These are phyloP conservation scores for Istiophorus platypterus DNA, from an alignment of 2,113 vertebrate genomes.

Conservation along the genomic window DNA sequence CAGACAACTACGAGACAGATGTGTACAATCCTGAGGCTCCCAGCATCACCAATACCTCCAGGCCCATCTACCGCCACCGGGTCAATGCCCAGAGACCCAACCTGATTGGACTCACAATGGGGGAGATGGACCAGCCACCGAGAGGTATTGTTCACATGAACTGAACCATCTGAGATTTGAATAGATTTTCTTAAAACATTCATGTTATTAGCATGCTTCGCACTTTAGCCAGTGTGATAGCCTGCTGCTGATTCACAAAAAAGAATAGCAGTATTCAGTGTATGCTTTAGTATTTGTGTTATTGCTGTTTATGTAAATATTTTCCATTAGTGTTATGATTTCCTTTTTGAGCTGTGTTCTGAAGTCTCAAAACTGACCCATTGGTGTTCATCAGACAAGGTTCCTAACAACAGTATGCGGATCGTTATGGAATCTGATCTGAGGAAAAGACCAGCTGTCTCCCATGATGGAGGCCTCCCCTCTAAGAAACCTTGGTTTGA, in stretches of 20 bases:
- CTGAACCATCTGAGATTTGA: constrained; percentile 3
- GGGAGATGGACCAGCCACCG: constrained; percentile 92
- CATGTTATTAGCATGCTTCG: neutral
- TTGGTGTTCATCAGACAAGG: constrained; percentile 87
- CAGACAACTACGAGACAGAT: constrained; percentile 94
- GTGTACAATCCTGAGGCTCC: constrained; percentile 98
- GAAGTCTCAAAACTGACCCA: constrained; percentile 3
- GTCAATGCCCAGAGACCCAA: constrained; percentile 96
- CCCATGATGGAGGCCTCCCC: constrained; percentile 86
- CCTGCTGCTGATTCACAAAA: neutral
- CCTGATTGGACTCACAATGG: constrained; percentile 96
- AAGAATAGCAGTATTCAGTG: neutral
- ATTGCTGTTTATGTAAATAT: neutral
- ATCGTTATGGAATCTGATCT: constrained; percentile 96
- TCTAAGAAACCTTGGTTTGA: constrained; percentile 97
- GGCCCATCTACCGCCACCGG: constrained; percentile 95
- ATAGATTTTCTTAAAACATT: constrained; percentile 10
- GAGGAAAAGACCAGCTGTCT: constrained; percentile 90
- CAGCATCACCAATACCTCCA: constrained; percentile 93
- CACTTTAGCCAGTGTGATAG: neutral
- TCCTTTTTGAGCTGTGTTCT: neutral
- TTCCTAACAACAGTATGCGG: constrained; percentile 93
- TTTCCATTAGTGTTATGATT: neutral
- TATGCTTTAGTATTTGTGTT: neutral
- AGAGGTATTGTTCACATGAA: constrained; percentile 86